Percentiles rank a stretch among this genome's conserved stretches.
Evolutionary conservation across 2,888 invertebrate genomes (phyloP).

Genomic region (Eupithecia subumbrata): DNA sequence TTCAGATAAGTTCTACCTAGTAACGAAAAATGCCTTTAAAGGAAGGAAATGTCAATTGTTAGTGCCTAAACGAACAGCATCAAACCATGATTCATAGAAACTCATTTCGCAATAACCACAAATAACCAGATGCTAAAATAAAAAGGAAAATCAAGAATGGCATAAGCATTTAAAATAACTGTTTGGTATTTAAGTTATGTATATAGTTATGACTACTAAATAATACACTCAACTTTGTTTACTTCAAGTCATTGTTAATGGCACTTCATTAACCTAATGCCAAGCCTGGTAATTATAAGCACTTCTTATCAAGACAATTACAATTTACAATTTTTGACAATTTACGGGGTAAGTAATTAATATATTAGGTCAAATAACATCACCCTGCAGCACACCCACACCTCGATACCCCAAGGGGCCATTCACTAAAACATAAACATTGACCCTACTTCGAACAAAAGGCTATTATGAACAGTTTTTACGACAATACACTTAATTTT

Average conservation of each 20-base stretch:
- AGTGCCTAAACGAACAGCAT: not conserved
- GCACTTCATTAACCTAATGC: not conserved
- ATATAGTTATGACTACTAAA: not conserved
- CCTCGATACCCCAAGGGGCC: conserved; percentile 14
- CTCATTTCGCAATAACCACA: not conserved
- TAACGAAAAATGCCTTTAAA: not conserved
- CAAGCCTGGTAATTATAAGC: not conserved
- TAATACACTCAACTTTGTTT: not conserved
- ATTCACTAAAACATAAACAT: conserved; percentile 9
- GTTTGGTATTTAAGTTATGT: not conserved
- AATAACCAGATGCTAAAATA: not conserved
- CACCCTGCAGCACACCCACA: conserved; percentile 30
- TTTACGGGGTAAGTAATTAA: conserved; percentile 8
- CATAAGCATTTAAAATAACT: not conserved
- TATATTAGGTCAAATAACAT: conserved; percentile 26
- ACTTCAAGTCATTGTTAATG: not conserved
- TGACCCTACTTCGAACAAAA: not conserved
- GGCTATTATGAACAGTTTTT: conserved; percentile 4
- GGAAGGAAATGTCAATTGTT: not conserved
- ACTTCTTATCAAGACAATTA: not conserved
- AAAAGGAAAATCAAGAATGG: not conserved
- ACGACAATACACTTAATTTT: not conserved
- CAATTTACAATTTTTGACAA: too few relatives aligned
- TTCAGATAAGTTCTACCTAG: not conserved
- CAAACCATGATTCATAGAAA: not conserved